phyloP scores from a whole-genome alignment of 2,113 vertebrate species.

The Todiramphus saurophagus region DNA sequence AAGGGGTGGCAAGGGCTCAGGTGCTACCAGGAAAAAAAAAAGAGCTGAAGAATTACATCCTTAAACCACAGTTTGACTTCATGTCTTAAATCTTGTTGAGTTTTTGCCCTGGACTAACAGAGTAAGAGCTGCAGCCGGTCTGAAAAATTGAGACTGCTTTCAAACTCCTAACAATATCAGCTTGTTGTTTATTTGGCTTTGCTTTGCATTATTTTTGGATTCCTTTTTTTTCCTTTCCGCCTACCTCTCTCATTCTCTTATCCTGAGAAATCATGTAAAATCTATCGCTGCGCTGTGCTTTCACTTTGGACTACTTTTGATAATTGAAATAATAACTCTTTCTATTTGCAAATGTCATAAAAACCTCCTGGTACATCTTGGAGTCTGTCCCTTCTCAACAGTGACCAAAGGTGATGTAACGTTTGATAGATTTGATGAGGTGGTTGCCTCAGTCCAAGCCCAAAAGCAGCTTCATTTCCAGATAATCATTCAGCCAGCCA shows the following conservation, averaged over 20 bases:
- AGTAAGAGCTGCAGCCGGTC: background rate
- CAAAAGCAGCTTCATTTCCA: background rate
- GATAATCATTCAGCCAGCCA: background rate
- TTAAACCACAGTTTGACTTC: background rate
- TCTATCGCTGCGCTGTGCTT: background rate
- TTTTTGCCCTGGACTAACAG: background rate
- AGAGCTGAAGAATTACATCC: background rate
- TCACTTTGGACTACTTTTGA: background rate
- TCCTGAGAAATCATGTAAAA: background rate
- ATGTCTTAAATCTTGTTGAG: background rate
- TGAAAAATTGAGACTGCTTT: background rate
- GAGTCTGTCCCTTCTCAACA: background rate
- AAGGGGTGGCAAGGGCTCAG: background rate
- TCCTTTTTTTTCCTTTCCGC: background rate
- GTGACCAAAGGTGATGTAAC: background rate
- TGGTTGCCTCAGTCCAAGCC: background rate
- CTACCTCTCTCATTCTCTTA: background rate
- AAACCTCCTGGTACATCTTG: background rate
- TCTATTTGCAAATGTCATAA: background rate
- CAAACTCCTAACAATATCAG: background rate
- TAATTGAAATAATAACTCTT: background rate
- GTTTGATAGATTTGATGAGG: background rate
- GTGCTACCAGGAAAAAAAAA: background rate
- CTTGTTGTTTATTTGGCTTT: background rate
- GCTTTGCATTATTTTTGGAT: background rate